phyloP scores from a whole-genome alignment of 2,888 invertebrate genomes.

The Hirtodrosophila confusa region DNA sequence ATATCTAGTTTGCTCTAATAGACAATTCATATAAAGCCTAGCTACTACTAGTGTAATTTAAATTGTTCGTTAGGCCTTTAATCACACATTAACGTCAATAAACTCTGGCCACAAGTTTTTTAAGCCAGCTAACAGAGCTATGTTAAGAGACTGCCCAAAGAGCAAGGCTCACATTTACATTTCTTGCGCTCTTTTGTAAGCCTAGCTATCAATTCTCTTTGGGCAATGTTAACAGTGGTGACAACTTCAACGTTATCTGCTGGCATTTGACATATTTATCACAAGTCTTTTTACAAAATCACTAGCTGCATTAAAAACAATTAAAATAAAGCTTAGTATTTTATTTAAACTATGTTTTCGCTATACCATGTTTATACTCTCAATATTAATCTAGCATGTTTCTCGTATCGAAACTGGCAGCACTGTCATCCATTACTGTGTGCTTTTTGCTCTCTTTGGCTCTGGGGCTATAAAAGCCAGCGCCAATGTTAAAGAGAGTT shows the following conservation, averaged over 20 bases:
- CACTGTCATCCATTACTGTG: slow-evolving; percentile 5
- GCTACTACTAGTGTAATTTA: slow-evolving; percentile 1
- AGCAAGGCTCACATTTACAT: background rate
- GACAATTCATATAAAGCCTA: slow-evolving; percentile 1
- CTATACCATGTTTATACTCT: background rate
- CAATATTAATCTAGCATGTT: background rate
- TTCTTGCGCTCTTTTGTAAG: slow-evolving; percentile 18
- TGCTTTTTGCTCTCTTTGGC: slow-evolving; percentile 28
- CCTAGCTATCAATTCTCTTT: slow-evolving; percentile 5
- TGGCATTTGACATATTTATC: background rate
- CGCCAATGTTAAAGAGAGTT: slow-evolving; percentile 43
- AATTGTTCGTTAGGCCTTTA: slow-evolving; percentile 9
- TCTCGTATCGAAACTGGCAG: background rate
- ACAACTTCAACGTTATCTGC: background rate
- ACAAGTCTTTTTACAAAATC: background rate
- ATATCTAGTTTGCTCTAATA: background rate
- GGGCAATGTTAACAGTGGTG: slow-evolving; percentile 1
- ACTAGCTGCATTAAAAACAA: background rate
- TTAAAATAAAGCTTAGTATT: background rate
- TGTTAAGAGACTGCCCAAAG: slow-evolving; percentile 9
- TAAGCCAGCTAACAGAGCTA: slow-evolving; percentile 23
- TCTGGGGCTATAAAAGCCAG: slow-evolving; percentile 56
- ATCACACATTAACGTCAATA: slow-evolving; percentile 26
- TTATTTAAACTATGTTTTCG: background rate
- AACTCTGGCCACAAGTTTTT: slow-evolving; percentile 11